These are phyloP conservation scores for Hesperia comma DNA, from an alignment of 2,888 invertebrate genomes.

Conservation along the genomic window DNA sequence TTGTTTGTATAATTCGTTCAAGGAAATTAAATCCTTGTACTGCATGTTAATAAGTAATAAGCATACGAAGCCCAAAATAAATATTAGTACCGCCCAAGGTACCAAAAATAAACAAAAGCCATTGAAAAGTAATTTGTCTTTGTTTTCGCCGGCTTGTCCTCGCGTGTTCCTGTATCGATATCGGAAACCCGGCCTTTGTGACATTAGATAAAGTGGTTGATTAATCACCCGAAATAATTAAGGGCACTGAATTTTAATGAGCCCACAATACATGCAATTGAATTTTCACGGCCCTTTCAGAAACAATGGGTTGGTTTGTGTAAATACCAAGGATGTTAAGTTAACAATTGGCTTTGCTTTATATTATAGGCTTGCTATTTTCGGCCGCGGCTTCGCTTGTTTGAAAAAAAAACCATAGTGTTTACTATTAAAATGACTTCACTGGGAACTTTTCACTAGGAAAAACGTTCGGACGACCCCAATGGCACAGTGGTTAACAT, in stretches of 20 bases:
- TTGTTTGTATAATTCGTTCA: no score
- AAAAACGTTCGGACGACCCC: no score
- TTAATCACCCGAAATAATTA: slow-evolving; percentile 42
- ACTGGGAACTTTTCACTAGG: no score
- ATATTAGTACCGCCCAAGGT: background rate
- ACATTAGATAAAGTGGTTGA: slow-evolving; percentile 50
- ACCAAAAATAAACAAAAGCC: slow-evolving; percentile 1
- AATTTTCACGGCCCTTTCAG: slow-evolving; percentile 23
- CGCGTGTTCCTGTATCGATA: slow-evolving; percentile 32
- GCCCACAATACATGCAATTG: slow-evolving; percentile 29
- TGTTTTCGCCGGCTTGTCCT: slow-evolving; percentile 26
- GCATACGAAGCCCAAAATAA: background rate
- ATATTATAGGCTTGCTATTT: no score
- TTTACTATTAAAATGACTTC: no score
- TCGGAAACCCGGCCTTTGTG: slow-evolving; percentile 39
- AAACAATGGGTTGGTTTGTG: slow-evolving; percentile 26
- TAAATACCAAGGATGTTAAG: background rate
- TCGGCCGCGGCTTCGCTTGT: no score
- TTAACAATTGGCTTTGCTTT: background rate
- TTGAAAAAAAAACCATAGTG: no score
- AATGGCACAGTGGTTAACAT: no score
- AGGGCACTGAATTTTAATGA: slow-evolving; percentile 33
- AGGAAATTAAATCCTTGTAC: no score
- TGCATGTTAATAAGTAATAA: no score
- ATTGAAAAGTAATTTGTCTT: slow-evolving; percentile 31